Conservation (phyloP, 2,888 invertebrate species). For the Teleiodes luculella region DNA sequence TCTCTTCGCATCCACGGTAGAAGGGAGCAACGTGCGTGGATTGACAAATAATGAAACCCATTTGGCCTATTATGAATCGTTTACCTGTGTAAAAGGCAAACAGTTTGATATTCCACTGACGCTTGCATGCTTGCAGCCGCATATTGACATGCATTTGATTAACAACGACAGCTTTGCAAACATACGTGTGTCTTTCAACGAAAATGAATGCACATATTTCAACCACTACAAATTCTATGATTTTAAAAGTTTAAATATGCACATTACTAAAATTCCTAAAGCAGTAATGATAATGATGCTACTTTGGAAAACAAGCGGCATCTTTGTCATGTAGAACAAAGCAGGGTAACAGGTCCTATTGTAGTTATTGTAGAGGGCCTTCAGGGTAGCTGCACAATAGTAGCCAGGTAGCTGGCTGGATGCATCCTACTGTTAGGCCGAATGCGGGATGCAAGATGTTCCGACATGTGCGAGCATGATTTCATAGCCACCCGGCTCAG, state of each 20-base stretch:
- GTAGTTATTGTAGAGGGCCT: conserved; percentile 29
- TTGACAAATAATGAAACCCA: conserved; percentile 47
- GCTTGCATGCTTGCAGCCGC: conserved; percentile 32
- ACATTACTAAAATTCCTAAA: conserved; percentile 17
- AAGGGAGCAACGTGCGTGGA: conserved; percentile 50
- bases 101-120: conserved; percentile 42
- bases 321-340: conserved; percentile 59
- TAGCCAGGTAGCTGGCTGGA: conserved; percentile 55
- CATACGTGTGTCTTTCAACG: too few relatives aligned
- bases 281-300: conserved; percentile 40
- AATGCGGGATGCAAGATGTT: conserved; percentile 54
- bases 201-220: neutral
- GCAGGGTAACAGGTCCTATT: conserved; percentile 59
- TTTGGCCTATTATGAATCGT: conserved; percentile 42
- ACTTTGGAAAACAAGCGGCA: conserved; percentile 45
- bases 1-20: conserved; percentile 37
- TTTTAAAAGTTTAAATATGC: neutral
- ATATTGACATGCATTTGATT: conserved; percentile 6
- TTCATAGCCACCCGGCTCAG: conserved; percentile 47
- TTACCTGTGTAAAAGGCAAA: conserved; percentile 43
- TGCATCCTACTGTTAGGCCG: conserved; percentile 22
- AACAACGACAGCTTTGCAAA: conserved; percentile 6
- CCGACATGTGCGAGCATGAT: conserved; percentile 55
- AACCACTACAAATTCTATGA: neutral
- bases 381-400: conserved; percentile 51